phyloP scores from a whole-genome alignment of 30 jellyfish, hydroid and myxozoan genomes.

The Catostylus mosaicus region DNA sequence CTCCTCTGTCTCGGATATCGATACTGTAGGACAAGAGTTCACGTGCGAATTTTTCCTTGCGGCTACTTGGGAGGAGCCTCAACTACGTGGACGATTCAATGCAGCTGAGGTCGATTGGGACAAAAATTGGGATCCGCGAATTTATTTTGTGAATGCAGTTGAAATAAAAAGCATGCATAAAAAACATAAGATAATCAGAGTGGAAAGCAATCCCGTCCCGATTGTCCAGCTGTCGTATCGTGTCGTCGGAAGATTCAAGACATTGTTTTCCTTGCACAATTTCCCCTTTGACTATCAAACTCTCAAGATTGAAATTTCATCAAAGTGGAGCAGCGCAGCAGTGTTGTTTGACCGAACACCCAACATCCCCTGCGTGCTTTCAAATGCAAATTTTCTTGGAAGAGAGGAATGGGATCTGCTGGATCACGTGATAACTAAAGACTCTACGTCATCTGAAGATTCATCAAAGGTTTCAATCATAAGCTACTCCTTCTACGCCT shows the following conservation, averaged over 20 bases:
- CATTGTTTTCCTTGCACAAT: conserved; percentile 72
- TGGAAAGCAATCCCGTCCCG: conserved; percentile 37
- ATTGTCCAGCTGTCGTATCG: conserved; percentile 86
- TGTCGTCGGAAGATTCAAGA: conserved; percentile 85
- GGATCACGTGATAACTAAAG: conserved; percentile 67
- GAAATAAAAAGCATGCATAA: conserved; percentile 78
- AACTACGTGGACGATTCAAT: conserved; percentile 37
- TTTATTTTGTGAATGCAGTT: conserved; percentile 85
- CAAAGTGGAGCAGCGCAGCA: conserved; percentile 82
- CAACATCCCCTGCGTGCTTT: conserved; percentile 73
- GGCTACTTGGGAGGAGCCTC: conserved; percentile 95
- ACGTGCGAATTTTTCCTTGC: conserved; percentile 89
- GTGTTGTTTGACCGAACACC: conserved; percentile 79
- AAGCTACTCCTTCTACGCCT: conserved; percentile 41
- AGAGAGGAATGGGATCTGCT: conserved; percentile 88
- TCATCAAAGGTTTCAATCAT: conserved; percentile 79
- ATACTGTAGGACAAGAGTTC: conserved; percentile 86
- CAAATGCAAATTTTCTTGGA: conserved; percentile 76
- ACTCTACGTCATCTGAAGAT: conserved; percentile 43
- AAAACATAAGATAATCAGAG: conserved; percentile 62
- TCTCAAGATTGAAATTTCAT: conserved; percentile 74
- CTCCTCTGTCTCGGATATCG: conserved; percentile 73
- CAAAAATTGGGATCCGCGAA: conserved; percentile 87
- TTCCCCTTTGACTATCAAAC: conserved; percentile 90
- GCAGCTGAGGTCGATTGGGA: conserved; percentile 70